These are phyloP conservation scores for Monomorium pharaonis DNA, from an alignment of 1,140 invertebrate genomes.

Conservation along the genomic window DNA sequence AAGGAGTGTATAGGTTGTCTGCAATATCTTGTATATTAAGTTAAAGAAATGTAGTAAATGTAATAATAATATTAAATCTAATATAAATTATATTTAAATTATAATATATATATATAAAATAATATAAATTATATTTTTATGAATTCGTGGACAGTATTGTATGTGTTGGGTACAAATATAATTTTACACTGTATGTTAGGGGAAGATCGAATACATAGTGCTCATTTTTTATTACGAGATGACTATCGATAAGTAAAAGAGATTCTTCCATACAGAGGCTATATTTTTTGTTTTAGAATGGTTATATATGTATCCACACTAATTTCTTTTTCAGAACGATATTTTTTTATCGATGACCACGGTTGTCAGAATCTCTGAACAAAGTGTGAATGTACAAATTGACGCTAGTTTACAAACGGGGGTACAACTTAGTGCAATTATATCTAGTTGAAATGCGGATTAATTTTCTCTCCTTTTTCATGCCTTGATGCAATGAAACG, in stretches of 20 bases:
- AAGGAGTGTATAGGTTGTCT: no score
- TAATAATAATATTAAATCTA: conserved; percentile 9
- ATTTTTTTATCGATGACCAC: conserved; percentile 32
- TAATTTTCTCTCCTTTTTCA: background rate
- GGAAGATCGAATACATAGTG: background rate
- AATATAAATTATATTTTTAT: conserved; percentile 27
- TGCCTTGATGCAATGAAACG: background rate
- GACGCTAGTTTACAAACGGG: conserved; percentile 61
- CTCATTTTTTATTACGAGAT: background rate
- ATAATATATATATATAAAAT: background rate
- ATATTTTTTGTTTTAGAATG: conserved; percentile 37
- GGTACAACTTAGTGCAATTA: conserved; percentile 58
- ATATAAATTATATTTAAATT: background rate
- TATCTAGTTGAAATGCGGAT: conserved; percentile 28
- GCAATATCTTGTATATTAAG: background rate
- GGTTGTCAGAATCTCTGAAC: conserved; percentile 34
- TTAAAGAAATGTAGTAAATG: background rate
- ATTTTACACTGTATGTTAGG: background rate
- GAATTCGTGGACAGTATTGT: conserved; percentile 23
- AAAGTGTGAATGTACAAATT: conserved; percentile 65
- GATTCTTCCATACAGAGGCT: conserved; percentile 58
- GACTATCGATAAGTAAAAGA: conserved; percentile 34
- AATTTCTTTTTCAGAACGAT: conserved; percentile 50
- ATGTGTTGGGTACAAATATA: background rate
- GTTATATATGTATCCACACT: conserved; percentile 14